Evolutionary conservation across 2,888 invertebrate genomes (phyloP).

Genomic region (Drepanosiphum platanoidis): DNA sequence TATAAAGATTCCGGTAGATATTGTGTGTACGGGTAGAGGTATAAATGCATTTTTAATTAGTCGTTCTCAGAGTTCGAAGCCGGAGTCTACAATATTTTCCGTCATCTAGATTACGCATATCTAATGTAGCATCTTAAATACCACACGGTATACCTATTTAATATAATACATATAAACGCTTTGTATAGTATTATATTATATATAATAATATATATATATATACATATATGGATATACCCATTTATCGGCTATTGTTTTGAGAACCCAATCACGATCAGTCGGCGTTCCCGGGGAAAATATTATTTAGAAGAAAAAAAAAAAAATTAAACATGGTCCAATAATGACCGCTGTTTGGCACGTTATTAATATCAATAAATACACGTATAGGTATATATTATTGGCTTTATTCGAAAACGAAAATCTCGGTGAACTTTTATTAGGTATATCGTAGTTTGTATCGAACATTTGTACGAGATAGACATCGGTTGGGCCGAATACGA

Average conservation of each 20-base stretch:
- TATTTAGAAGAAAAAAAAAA: conserved; percentile 25
- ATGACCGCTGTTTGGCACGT: not conserved
- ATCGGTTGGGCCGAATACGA: conserved; percentile 28
- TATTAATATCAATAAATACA: too few species aligned
- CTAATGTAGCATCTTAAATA: conserved; percentile 33
- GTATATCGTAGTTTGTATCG: conserved; percentile 16
- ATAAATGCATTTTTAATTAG: conserved; percentile 46
- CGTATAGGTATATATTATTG: too few species aligned
- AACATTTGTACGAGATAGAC: conserved; percentile 43
- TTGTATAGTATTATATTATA: too few species aligned
- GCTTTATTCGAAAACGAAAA: conserved; percentile 22
- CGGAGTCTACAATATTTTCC: conserved; percentile 5
- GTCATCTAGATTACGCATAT: conserved; percentile 40
- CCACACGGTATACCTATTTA: not conserved
- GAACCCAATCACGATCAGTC: conserved; percentile 32
- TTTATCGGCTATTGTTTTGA: conserved; percentile 47
- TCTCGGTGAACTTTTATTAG: conserved; percentile 4
- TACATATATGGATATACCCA: not conserved
- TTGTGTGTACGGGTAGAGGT: not conserved
- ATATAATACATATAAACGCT: not conserved
- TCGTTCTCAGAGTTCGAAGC: not conserved
- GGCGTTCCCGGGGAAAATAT: not conserved
- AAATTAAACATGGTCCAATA: not conserved
- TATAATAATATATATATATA: too few species aligned
- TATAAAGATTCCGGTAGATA: not conserved